A percentile compares a stretch with the other conserved stretches of the same genome.
phyloP scores from a whole-genome alignment of 2,113 vertebrate species.

The Ascaphus truei region DNA sequence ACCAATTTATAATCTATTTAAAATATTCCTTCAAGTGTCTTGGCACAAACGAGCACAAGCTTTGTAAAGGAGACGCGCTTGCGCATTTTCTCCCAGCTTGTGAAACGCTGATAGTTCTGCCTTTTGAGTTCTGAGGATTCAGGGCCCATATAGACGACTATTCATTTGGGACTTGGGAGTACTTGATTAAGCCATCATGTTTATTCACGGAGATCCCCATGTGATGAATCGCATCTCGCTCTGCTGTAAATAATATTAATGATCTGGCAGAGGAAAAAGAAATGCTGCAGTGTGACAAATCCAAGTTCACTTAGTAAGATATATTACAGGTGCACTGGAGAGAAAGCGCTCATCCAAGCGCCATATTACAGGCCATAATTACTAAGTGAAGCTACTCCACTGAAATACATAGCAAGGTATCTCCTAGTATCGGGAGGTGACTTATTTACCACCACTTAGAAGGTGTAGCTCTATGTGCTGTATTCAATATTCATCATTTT shows the following conservation, averaged over 20 bases:
- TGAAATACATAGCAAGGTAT: too few species aligned
- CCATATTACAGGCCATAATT: too few species aligned
- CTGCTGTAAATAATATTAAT: conserved; percentile 36
- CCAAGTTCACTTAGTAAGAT: not conserved
- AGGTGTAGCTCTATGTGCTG: too few species aligned
- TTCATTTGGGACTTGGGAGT: conserved; percentile 4
- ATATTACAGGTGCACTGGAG: too few species aligned
- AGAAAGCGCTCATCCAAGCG: too few species aligned
- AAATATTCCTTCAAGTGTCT: not conserved
- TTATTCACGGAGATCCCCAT: conserved; percentile 16
- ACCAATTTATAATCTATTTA: too few species aligned
- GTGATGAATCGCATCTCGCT: conserved; percentile 7
- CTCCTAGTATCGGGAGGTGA: too few species aligned
- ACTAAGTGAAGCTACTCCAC: too few species aligned
- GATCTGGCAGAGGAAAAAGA: conserved; percentile 14
- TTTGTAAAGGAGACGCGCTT: not conserved
- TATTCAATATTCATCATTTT: too few species aligned
- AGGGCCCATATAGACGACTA: conserved; percentile 4
- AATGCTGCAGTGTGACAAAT: conserved; percentile 27
- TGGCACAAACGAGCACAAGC: not conserved
- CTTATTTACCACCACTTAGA: too few species aligned
- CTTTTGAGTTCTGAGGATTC: not conserved
- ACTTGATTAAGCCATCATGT: conserved; percentile 29
- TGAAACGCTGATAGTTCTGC: not conserved
- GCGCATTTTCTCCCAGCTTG: not conserved